Evolutionary conservation across 2,113 vertebrate species (phyloP).

Genomic region (Gadus macrocephalus): DNA sequence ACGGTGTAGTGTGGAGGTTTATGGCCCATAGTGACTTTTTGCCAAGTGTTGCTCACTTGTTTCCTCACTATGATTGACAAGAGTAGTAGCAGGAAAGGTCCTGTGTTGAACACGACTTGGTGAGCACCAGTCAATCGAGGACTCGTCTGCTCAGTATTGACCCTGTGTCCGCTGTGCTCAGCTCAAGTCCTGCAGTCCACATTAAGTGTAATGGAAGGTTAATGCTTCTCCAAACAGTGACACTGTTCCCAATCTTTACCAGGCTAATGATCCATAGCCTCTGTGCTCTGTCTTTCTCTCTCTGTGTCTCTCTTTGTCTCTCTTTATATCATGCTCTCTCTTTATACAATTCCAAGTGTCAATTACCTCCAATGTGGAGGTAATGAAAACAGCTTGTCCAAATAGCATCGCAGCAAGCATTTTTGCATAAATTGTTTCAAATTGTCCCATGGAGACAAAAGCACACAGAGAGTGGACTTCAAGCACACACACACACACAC

Average conservation of each 20-base stretch:
- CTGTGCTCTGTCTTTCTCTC: neutral
- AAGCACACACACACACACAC: neutral
- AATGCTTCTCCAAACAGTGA: constrained; percentile 40
- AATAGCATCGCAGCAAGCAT: constrained; percentile 1
- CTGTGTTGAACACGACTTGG: constrained; percentile 2
- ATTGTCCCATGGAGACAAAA: neutral
- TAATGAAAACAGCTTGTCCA: constrained; percentile 24
- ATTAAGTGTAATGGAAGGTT: constrained; percentile 47
- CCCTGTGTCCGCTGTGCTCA: constrained; percentile 23
- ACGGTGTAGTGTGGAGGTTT: too few relatives aligned
- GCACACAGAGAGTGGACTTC: neutral
- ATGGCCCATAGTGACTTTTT: too few relatives aligned
- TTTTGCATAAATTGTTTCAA: neutral
- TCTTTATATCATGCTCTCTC: constrained; percentile 8
- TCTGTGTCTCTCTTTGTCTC: constrained; percentile 20
- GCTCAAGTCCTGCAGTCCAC: constrained; percentile 30
- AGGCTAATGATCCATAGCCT: constrained; percentile 30
- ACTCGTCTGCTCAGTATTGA: constrained; percentile 30
- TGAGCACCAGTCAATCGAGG: constrained; percentile 11
- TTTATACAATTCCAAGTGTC: constrained; percentile 7
- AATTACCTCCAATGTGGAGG: constrained; percentile 15
- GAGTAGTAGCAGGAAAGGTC: neutral
- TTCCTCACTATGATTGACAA: neutral
- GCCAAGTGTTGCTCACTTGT: neutral
- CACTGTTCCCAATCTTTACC: constrained; percentile 22